phyloP scores from a whole-genome alignment of 2,113 vertebrate species.

The Asarcornis scutulata region DNA sequence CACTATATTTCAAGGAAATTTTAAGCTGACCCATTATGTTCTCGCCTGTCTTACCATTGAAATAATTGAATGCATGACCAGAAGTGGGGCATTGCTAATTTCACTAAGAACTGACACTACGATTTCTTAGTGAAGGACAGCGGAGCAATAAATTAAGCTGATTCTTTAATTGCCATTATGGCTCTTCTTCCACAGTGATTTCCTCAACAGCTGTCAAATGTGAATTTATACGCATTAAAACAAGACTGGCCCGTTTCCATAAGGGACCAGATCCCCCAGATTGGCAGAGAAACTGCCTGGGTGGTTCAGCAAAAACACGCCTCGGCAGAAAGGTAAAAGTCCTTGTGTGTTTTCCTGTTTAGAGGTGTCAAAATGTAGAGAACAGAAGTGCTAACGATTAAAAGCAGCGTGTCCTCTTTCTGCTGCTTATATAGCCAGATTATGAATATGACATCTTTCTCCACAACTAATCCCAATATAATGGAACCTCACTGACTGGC shows the following conservation, averaged over 20 bases:
- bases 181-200: background rate
- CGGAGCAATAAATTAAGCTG: background rate
- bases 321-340: background rate
- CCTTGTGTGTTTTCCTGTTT: background rate
- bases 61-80: background rate
- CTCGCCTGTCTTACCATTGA: background rate
- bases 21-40: background rate
- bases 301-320: background rate
- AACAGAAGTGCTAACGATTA: background rate
- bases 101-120: background rate
- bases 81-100: background rate
- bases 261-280: background rate
- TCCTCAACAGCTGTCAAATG: background rate
- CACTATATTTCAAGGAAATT: background rate
- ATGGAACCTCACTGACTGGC: slow-evolving; percentile 4
- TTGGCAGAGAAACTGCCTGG: background rate
- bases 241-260: background rate
- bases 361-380: background rate
- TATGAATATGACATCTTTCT: background rate
- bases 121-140: background rate
- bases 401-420: background rate
- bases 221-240: background rate
- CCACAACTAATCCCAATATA: background rate
- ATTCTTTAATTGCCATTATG: background rate
- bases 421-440: background rate